Evolutionary conservation across 2,888 invertebrate species (phyloP).

Genomic region (Ectemnius continuus): DNA sequence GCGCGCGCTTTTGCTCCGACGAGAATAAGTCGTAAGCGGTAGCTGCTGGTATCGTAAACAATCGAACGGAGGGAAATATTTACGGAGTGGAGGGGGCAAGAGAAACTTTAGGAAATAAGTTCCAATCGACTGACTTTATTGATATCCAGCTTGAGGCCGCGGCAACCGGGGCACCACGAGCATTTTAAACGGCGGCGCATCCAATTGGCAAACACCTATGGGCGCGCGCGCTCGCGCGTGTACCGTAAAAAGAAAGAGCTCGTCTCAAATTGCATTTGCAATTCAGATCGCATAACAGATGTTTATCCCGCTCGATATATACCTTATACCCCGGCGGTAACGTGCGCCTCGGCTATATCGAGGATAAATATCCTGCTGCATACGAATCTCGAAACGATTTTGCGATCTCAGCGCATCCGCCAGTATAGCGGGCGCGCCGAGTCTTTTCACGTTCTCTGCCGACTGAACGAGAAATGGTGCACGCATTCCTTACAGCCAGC

Average conservation of each 20-base stretch:
- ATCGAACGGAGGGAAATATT: background rate
- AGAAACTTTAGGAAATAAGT: background rate
- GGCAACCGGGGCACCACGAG: slow-evolving; percentile 5
- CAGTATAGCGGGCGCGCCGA: too few species aligned
- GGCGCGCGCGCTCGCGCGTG: slow-evolving; percentile 5
- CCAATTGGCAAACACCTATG: slow-evolving; percentile 25
- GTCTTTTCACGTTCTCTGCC: too few species aligned
- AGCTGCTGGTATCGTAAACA: background rate
- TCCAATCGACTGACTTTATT: background rate
- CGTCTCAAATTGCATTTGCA: slow-evolving; percentile 56
- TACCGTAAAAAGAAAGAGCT: slow-evolving; percentile 38
- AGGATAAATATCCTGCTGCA: slow-evolving; percentile 10
- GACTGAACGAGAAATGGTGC: too few species aligned
- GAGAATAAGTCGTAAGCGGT: background rate
- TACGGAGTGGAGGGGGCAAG: background rate
- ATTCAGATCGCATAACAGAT: slow-evolving; percentile 49
- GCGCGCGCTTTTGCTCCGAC: background rate
- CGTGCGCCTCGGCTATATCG: background rate
- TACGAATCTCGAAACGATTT: slow-evolving; percentile 18
- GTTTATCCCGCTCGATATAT: slow-evolving; percentile 51
- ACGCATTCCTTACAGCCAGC: too few species aligned
- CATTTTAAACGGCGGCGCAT: slow-evolving; percentile 30
- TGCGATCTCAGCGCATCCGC: too few species aligned
- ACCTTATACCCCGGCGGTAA: slow-evolving; percentile 23
- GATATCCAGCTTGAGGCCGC: background rate